Base-by-base conservation (phyloP, 2,113 vertebrate species). In the Zapornia atra region DNA sequence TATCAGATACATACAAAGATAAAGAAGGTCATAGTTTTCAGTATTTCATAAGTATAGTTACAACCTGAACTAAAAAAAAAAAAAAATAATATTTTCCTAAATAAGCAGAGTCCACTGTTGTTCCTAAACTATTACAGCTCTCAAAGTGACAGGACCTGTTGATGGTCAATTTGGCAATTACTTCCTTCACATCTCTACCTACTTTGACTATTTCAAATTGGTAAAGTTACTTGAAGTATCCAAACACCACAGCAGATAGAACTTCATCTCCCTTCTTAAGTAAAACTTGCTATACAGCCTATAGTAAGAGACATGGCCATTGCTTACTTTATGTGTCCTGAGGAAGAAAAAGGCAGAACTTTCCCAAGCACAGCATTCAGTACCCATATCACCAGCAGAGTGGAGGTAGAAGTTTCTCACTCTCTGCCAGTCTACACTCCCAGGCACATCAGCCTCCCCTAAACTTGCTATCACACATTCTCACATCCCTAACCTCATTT, bases 251-350 rank as follows among this genome's bases (percentile, higher is more conserved):
- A 61, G 25, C 11, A 80, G 38, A 20, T 20, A 28, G 5, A 40
- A 11, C 34, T 57, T 81, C 14, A 53, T 1, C 6, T 66, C 24
- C 19, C 16, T 84, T 28, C 19, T 22, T 57, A 65, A 48, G 10
- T 18, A 61, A 84, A 63, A 19, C 13, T 19, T 57, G 11, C 20
- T 53, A 6, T 8, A 42, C 63, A 56, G 44, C 4, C 18, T 34
- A n/a, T 5, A 6, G 14, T 36, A 20, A 57, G 88, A 88, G 16
- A 40, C 22, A 31, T 0, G 12, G 13, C 7, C 8, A 19, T 5
- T 65, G 10, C 38, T 28, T 38, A 42, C 6, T 6, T 6, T 42
- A 0, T 2, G 33, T 2, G 5, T 64, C 48, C 34, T 17, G 26
- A 81, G 61, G 59, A 86, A 61, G 8, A n/a, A 53, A 3, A 50